Evolutionary conservation across 2,888 invertebrate species (phyloP).

Genomic region (Teleogryllus oceanicus): DNA sequence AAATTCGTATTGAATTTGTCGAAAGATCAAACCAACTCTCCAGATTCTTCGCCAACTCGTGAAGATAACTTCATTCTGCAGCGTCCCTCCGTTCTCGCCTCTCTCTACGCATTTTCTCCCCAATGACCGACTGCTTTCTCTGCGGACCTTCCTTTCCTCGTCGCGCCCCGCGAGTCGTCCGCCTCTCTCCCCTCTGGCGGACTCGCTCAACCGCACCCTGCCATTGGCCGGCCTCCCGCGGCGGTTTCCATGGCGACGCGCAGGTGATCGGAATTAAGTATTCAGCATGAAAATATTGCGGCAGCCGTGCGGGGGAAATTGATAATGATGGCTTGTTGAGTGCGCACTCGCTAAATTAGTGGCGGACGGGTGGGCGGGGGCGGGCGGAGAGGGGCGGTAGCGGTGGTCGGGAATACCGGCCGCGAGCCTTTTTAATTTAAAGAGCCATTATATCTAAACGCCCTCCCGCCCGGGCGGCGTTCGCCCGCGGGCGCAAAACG

Average conservation of each 20-base stretch:
- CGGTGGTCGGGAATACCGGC: background rate
- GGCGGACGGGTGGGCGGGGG: background rate
- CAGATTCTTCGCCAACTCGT: too few species aligned
- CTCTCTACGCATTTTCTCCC: background rate
- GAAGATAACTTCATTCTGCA: too few species aligned
- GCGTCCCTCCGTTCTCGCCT: too few species aligned
- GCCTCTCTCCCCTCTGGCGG: background rate
- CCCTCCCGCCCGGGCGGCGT: background rate
- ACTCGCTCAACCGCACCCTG: background rate
- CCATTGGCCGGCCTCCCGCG: background rate
- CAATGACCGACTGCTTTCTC: background rate
- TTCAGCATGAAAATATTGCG: conserved; percentile 9
- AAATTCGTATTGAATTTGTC: too few species aligned
- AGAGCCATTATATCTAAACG: background rate
- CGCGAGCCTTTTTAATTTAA: background rate
- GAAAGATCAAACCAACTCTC: too few species aligned
- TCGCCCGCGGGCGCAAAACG: conserved; percentile 1
- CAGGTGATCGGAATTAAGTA: conserved; percentile 10
- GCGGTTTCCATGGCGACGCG: background rate
- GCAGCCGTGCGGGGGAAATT: background rate
- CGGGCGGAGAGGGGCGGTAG: background rate
- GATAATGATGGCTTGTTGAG: conserved; percentile 18
- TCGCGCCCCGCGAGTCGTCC: background rate
- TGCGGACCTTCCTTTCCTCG: background rate
- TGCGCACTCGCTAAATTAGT: background rate